These are phyloP conservation scores for Tenthredo mesomela DNA, from an alignment of 2,888 invertebrate genomes.

Conservation along the genomic window DNA sequence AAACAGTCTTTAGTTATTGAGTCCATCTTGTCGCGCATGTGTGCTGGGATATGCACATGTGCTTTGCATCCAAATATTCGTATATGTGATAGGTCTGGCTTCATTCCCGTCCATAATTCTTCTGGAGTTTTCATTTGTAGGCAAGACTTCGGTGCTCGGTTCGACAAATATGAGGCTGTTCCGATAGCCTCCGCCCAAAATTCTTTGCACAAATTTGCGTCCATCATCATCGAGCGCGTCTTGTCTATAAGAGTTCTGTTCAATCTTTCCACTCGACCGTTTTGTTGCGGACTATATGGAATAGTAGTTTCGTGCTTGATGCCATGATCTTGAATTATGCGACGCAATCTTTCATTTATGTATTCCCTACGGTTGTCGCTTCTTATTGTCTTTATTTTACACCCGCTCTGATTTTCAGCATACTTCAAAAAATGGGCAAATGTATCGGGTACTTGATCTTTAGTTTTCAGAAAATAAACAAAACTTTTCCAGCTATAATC, in stretches of 20 bases:
- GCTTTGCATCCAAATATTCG: constrained; percentile 67
- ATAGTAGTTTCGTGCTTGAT: constrained; percentile 57
- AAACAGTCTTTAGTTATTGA: constrained; percentile 69
- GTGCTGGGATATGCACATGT: constrained; percentile 70
- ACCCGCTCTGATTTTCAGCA: constrained; percentile 55
- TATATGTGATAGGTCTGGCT: constrained; percentile 64
- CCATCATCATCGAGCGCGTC: constrained; percentile 62
- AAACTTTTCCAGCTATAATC: constrained; percentile 59
- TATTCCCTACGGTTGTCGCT: constrained; percentile 58
- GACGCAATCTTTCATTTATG: no score
- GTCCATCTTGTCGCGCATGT: constrained; percentile 70
- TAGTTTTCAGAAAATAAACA: constrained; percentile 60
- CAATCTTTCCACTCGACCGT: constrained; percentile 54
- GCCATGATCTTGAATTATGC: constrained; percentile 56
- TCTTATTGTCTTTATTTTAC: constrained; percentile 59
- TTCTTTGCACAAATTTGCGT: constrained; percentile 60
- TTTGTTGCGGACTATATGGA: constrained; percentile 55
- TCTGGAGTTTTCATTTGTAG: constrained; percentile 58
- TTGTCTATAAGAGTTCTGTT: constrained; percentile 55
- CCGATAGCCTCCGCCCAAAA: constrained; percentile 67
- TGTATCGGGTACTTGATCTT: constrained; percentile 60
- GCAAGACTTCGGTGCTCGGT: constrained; percentile 64
- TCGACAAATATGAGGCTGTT: constrained; percentile 66
- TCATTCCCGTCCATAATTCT: no score
- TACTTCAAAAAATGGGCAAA: constrained; percentile 53